These are phyloP conservation scores for Resseliella maxima DNA, from an alignment of 2,888 invertebrate genomes.

Conservation along the genomic window DNA sequence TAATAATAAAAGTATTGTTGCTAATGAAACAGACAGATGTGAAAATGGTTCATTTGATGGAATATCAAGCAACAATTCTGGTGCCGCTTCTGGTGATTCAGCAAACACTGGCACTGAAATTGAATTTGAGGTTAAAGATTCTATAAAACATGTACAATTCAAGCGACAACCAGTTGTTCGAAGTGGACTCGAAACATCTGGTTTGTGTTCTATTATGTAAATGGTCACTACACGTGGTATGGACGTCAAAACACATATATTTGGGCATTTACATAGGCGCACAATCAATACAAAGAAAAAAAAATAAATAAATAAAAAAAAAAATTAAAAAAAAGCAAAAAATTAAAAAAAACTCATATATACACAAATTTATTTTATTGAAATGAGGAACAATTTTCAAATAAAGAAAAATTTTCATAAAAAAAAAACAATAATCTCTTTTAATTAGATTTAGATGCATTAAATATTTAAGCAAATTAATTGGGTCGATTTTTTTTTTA, in stretches of 20 bases:
- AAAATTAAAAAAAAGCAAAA: neutral
- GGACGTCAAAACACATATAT: neutral
- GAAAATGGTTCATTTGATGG: constrained; percentile 66
- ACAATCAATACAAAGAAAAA: neutral
- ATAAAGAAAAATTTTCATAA: neutral
- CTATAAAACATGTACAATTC: constrained; percentile 74
- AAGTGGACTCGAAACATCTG: constrained; percentile 84
- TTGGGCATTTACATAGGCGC: neutral
- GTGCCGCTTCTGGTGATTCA: constrained; percentile 16
- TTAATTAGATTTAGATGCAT: neutral
- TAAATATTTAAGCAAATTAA: too few relatives aligned
- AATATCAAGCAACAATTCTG: constrained; percentile 65
- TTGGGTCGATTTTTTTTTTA: too few relatives aligned
- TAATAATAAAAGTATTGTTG: constrained; percentile 60
- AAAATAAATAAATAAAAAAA: neutral
- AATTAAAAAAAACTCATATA: too few relatives aligned
- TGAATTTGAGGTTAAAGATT: constrained; percentile 74
- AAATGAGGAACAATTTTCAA: neutral
- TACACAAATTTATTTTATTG: too few relatives aligned
- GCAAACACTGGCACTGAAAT: constrained; percentile 65
- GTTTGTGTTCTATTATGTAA: constrained; percentile 88
- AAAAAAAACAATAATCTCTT: constrained; percentile 9
- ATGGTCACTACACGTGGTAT: constrained; percentile 57
- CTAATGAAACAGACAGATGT: constrained; percentile 57
- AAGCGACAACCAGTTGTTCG: constrained; percentile 78